Evolutionary conservation across 2,113 vertebrate species (phyloP).

Genomic region (Panthera leo): DNA sequence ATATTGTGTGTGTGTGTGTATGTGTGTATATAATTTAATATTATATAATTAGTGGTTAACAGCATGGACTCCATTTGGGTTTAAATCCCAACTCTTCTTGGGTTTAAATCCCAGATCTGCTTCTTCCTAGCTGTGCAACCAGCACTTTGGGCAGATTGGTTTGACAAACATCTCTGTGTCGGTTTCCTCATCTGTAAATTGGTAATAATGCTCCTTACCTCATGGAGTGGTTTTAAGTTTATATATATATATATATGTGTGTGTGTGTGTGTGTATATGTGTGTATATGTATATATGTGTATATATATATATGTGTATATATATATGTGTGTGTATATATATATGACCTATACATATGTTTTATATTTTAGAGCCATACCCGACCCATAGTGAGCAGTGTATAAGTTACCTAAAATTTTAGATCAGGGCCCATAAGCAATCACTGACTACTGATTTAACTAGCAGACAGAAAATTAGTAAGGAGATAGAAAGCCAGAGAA

Average conservation of each 20-base stretch:
- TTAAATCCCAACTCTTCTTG: neutral
- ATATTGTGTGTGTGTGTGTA: no score
- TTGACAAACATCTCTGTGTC: neutral
- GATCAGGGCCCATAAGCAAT: neutral
- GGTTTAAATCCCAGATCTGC: neutral
- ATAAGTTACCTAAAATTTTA: neutral
- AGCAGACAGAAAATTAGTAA: neutral
- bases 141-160: neutral
- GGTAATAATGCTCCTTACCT: neutral
- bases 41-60: neutral
- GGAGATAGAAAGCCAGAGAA: neutral
- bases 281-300: no score
- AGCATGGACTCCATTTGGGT: neutral
- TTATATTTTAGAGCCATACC: neutral
- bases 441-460: neutral
- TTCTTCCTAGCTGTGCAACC: neutral
- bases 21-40: neutral
- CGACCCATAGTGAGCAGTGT: neutral
- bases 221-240: neutral
- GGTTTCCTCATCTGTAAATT: slow-evolving; percentile 18
- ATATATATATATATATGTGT: neutral
- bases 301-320: neutral
- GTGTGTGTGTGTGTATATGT: neutral
- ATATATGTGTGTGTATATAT: neutral
- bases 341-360: neutral